phyloP scores from a whole-genome alignment of 1,140 invertebrate species.

The Condylostylus longicornis region DNA sequence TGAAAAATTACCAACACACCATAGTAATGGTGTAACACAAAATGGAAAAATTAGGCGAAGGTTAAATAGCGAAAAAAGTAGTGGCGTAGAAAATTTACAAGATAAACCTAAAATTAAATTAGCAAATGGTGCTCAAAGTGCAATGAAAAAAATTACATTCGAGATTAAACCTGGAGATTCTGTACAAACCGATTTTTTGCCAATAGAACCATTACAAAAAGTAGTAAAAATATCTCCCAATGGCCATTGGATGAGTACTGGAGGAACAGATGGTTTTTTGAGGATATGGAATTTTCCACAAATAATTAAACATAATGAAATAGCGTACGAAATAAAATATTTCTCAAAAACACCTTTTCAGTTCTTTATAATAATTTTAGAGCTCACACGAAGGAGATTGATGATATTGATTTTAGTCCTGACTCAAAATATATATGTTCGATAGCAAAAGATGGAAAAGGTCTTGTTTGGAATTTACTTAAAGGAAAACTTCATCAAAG shows the following conservation, averaged over 20 bases:
- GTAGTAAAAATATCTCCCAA: slow-evolving; percentile 65
- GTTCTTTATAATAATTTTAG: slow-evolving; percentile 3
- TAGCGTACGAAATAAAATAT: slow-evolving; percentile 31
- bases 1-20: background rate
- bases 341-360: background rate
- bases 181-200: slow-evolving; percentile 56
- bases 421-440: slow-evolving; percentile 60
- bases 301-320: slow-evolving; percentile 47
- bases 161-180: slow-evolving; percentile 56
- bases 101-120: background rate
- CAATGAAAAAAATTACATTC: slow-evolving; percentile 47
- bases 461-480: slow-evolving; percentile 59
- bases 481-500: slow-evolving; percentile 39
- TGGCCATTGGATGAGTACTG: slow-evolving; percentile 71
- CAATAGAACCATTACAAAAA: slow-evolving; percentile 66
- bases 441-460: slow-evolving; percentile 74
- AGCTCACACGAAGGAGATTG: slow-evolving; percentile 68
- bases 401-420: slow-evolving; percentile 80
- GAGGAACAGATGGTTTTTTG: slow-evolving; percentile 75
- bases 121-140: slow-evolving; percentile 33
- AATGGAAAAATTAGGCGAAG: slow-evolving; percentile 19
- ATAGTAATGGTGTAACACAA: slow-evolving; percentile 7
- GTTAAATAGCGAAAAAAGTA: slow-evolving; percentile 6
- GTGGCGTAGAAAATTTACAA: slow-evolving; percentile 12
- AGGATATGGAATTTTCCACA: slow-evolving; percentile 80